Base-by-base conservation (phyloP, 2,113 vertebrate species). In the Marcusenius ussheri region DNA sequence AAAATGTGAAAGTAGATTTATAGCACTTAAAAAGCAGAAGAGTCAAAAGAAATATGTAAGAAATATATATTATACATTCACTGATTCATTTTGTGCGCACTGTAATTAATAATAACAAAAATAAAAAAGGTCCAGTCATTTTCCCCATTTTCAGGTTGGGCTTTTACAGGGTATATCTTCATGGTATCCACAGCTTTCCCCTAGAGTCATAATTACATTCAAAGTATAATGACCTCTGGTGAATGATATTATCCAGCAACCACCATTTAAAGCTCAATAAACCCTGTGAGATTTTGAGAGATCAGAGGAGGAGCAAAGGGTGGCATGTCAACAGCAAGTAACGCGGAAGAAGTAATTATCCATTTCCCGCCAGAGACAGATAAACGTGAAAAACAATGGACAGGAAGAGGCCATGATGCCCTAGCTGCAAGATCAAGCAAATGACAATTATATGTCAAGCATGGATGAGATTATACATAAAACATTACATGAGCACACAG, bases 361-460 rank as follows among this genome's bases (percentile, higher is more conserved):
- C 6, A 8, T 5, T 35, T 51, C 85, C 85, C 50, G 5, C 47
- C 85, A 87, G 85, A 87, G 47, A 51, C 45, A 17, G 85, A 87
- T 53, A 56, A 87, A 49, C 35, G 50, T 53, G 84, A 31, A 47
- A 56, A 35, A 53, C 50, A 35, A 56, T 27, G 50, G 39, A 39
- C 15, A 87, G n/a, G 85, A 13, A 87, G 49, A 87, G 50, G 50
- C 35, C 85, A 87, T 35, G n/a, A 7, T 87, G 85, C 31, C n/a
- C 47, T 3, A 51, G 47, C n/a, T 87, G 49, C 21, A 47, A 51
- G 85, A 50, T 87, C 85, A 21, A 49, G 4, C 49, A 51, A 35
- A 35, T 51, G 50, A 87, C 47, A 87, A 51, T 56, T 51, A 87
- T 8, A 51, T 87, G 85, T 56, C 85, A 87, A 87, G 85, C 85